Conservation (phyloP, 2,113 vertebrate genomes). For the Thermophis baileyi region DNA sequence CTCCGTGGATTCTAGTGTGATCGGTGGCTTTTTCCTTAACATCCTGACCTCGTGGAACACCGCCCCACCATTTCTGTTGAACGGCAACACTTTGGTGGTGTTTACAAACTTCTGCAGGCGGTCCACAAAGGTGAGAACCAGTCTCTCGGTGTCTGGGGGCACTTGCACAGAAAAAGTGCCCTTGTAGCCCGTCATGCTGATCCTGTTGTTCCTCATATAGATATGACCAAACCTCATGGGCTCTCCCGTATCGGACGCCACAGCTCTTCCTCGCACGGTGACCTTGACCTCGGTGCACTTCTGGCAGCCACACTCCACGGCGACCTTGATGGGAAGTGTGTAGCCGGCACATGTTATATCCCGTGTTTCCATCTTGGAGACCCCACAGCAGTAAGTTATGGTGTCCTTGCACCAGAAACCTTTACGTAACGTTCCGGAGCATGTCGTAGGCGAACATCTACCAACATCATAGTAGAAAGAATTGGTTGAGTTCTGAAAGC, state of each 20-base stretch:
- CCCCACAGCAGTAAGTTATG: slow-evolving; percentile 84
- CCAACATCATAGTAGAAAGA: slow-evolving; percentile 90
- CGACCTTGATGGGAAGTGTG: slow-evolving; percentile 84
- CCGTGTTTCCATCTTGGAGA: slow-evolving; percentile 79
- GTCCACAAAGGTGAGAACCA: slow-evolving; percentile 96
- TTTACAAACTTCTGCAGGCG: slow-evolving; percentile 94
- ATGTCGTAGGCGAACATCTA: slow-evolving; percentile 80
- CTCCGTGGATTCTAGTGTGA: slow-evolving; percentile 78
- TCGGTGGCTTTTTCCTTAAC: slow-evolving; percentile 81
- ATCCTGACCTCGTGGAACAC: slow-evolving; percentile 94
- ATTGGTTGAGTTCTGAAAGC: slow-evolving; percentile 86
- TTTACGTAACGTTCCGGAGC: slow-evolving; percentile 81
- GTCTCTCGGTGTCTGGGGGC: slow-evolving; percentile 81
- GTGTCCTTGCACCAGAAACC: slow-evolving; percentile 87
- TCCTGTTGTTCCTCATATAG: slow-evolving; percentile 82
- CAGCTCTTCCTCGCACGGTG: slow-evolving; percentile 82
- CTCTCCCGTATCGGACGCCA: slow-evolving; percentile 87
- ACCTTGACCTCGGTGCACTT: slow-evolving; percentile 84
- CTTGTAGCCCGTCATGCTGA: slow-evolving; percentile 95
- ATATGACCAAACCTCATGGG: slow-evolving; percentile 95
- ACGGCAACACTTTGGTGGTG: slow-evolving; percentile 93
- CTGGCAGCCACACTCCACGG: slow-evolving; percentile 82
- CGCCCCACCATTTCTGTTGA: slow-evolving; percentile 86
- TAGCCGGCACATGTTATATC: slow-evolving; percentile 84
- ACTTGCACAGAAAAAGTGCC: slow-evolving; percentile 92